Evolutionary conservation across 2,797 vertebrate species (phyloP).

Genomic region (Takifugu rubripes): DNA sequence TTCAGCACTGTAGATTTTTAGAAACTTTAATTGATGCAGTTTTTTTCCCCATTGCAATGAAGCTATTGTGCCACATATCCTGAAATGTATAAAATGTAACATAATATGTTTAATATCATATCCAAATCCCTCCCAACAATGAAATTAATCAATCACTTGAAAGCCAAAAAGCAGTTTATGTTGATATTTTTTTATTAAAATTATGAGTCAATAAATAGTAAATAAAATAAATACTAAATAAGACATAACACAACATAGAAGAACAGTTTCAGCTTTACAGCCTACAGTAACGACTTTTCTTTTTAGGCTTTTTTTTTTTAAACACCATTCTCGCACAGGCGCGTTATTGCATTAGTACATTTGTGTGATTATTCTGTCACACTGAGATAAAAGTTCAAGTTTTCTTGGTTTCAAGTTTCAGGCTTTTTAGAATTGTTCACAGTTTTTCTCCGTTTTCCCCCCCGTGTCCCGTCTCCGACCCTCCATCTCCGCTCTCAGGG

Average conservation of each 20-base stretch:
- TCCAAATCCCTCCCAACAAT: not conserved
- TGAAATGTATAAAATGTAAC: not conserved
- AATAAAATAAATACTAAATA: slow-evolving; percentile 74
- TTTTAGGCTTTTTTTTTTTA: not conserved
- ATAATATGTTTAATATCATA: not conserved
- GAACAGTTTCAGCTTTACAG: slow-evolving; percentile 31
- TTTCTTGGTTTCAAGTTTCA: slow-evolving; percentile 51
- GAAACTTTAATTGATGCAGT: too few relatives aligned
- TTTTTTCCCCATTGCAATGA: too few relatives aligned
- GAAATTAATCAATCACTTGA: slow-evolving; percentile 11
- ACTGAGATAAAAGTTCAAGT: slow-evolving; percentile 50
- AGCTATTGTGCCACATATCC: not conserved
- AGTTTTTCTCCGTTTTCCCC: slow-evolving; percentile 14
- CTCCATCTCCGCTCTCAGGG: slow-evolving; percentile 4
- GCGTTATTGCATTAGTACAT: slow-evolving; percentile 20
- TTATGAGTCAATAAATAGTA: slow-evolving; percentile 70
- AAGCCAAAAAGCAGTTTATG: slow-evolving; percentile 35
- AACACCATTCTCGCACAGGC: slow-evolving; percentile 8
- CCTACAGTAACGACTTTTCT: slow-evolving; percentile 10
- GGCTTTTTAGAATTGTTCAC: slow-evolving; percentile 14
- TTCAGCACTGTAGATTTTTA: too few relatives aligned
- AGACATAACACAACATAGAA: slow-evolving; percentile 29
- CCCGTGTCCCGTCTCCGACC: not conserved
- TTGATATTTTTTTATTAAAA: slow-evolving; percentile 47
- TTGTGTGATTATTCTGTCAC: not conserved